Evolutionary conservation across 2,797 vertebrate genomes (phyloP), one percentile per base, ranked within the genome.

Genomic region (Cetoscarus ocellatus): DNA sequence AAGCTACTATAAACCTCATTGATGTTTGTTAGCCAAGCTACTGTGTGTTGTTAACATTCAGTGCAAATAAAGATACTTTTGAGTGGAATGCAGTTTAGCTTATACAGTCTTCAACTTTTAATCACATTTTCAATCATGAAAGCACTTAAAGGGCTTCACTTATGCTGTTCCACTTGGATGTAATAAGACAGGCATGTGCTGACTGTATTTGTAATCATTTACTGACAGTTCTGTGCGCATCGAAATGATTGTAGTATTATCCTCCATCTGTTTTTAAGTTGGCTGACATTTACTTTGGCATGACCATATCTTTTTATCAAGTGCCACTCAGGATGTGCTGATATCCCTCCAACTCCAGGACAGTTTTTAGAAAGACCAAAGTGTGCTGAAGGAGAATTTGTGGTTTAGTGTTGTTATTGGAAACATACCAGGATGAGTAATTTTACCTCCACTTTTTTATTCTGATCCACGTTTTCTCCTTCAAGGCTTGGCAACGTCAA

Each of bases 1-100:
- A 54, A 61, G 69, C 36, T 38, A 50, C 75, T 74, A 15, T 55
- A 70, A 75, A 80, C 52, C 42, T 27, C 0, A n/a, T 38, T 58
- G 61, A 53, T 0, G 40, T 58, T 59, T 61, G 40, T 62, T 42
- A 12, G 49, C 18, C 7, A 43, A 47, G 14, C 44, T 14, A 51
- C 12, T 38, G 52, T 54, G 36, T 27, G 27, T 27, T 34, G 7
- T 43, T 7, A 34, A 43, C 17, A 49, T n/a, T 0, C 55, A 65
- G 17, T 48, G 7, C 6, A 49, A 43, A 8, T 40, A 44, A 44
- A 39, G 14, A 18, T 7, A 47, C 48, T 44, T n/a, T 9, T 27
- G 11, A 27, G 1, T 42, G 9, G 34, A 1, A 15, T 6, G 36
- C 6, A 34, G 38, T 3, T 63, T 12, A 47, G 17, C 39, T 34